phyloP scores from a whole-genome alignment of 1,140 invertebrate genomes.

The Tachypleus tridentatus region DNA sequence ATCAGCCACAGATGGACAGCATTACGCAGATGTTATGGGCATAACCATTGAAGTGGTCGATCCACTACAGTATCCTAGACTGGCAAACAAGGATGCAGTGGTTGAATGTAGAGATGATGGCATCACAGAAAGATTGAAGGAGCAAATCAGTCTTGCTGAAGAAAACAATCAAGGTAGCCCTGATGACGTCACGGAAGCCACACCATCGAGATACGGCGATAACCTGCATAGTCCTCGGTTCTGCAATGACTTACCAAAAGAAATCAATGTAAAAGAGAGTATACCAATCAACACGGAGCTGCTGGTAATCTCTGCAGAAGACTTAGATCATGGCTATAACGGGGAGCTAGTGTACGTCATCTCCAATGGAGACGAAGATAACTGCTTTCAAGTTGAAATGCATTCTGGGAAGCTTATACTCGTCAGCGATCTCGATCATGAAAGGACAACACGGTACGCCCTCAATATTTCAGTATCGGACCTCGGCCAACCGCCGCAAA shows the following conservation, averaged over 20 bases:
- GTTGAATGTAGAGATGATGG: slow-evolving; percentile 78
- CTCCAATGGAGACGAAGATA: slow-evolving; percentile 65
- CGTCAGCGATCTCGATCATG: slow-evolving; percentile 74
- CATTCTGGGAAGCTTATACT: slow-evolving; percentile 71
- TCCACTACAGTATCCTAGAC: slow-evolving; percentile 5
- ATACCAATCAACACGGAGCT: slow-evolving; percentile 60
- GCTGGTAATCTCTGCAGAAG: slow-evolving; percentile 57
- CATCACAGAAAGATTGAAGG: slow-evolving; percentile 58
- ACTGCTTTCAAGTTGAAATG: slow-evolving; percentile 68
- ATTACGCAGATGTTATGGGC: slow-evolving; percentile 72
- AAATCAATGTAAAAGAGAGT: slow-evolving; percentile 68
- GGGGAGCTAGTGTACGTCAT: slow-evolving; percentile 79
- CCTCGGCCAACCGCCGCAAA: slow-evolving; percentile 64
- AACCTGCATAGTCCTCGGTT: slow-evolving; percentile 62
- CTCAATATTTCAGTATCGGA: slow-evolving; percentile 83
- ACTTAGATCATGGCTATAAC: slow-evolving; percentile 81
- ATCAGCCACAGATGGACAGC: slow-evolving; percentile 81
- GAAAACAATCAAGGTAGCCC: slow-evolving; percentile 56
- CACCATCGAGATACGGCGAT: slow-evolving; percentile 68
- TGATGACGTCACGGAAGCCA: slow-evolving; percentile 52
- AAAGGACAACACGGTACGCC: slow-evolving; percentile 64
- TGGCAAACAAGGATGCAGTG: slow-evolving; percentile 29
- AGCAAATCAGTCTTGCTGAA: slow-evolving; percentile 63
- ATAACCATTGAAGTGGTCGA: slow-evolving; percentile 58
- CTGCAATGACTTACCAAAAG: slow-evolving; percentile 28